Conservation (phyloP, 2,797 vertebrate genomes). For the Pipistrellus kuhlii region DNA sequence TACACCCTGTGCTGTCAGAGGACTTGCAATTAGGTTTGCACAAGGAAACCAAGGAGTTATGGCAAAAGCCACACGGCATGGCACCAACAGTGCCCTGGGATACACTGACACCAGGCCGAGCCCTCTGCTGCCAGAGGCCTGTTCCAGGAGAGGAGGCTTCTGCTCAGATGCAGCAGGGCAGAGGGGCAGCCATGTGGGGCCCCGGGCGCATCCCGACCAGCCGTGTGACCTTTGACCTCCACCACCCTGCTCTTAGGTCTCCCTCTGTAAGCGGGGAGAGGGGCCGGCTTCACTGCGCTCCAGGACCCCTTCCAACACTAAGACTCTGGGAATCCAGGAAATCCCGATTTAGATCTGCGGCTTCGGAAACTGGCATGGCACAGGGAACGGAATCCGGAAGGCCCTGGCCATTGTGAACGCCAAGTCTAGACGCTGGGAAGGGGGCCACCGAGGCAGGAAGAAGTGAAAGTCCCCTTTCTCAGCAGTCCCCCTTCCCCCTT, state of each 20-base stretch:
- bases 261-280: neutral
- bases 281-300: neutral
- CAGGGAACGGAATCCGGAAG: constrained; percentile 69
- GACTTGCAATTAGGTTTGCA: too few relatives aligned
- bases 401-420: neutral
- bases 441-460: constrained; percentile 66
- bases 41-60: neutral
- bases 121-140: rapidly evolving
- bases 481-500: neutral
- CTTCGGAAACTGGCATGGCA: constrained; percentile 61
- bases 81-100: rapidly evolving
- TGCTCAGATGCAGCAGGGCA: neutral
- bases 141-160: neutral
- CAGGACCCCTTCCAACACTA: neutral
- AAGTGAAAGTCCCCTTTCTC: constrained; percentile 73
- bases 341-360: constrained; percentile 64
- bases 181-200: neutral
- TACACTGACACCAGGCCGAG: neutral
- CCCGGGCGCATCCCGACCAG: neutral
- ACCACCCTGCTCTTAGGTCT: neutral
- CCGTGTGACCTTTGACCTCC: neutral
- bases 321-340: constrained; percentile 78
- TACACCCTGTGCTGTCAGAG: rapidly evolving
- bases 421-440: constrained; percentile 39
- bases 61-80: neutral